Base-by-base conservation (phyloP, 2,113 vertebrate genomes). In the Gasterosteus aculeatus region DNA sequence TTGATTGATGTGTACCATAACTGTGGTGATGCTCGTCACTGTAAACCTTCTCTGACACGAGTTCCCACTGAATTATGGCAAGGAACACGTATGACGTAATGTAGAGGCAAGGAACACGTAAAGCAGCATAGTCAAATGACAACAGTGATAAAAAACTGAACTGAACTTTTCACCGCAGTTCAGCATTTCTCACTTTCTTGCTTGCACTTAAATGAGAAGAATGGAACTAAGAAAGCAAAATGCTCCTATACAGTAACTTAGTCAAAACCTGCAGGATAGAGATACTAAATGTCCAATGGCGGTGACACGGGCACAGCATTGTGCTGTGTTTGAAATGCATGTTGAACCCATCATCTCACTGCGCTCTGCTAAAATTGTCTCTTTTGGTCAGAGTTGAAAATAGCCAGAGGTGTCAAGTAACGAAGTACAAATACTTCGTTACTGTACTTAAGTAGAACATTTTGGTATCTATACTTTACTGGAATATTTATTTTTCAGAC, bases 371-470 rank as follows among this genome's bases (percentile, higher is more conserved):
- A 6, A 61, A 19, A 19, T 49, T 35, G 9, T 63, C n/a, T 49
- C 63, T 56, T 51, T 77, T 11, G 19, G 75, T 68, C 42, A 2
- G 10, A 71, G 47, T 66, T 80, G 19, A 78, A 88, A 70, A 62
- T 33, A 26, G 22, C 22, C 22, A 26, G 22, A 26, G 22, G 22
- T 26, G 22, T 26, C n/a, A n/a, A n/a, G n/a, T n/a, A n/a, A n/a
- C n/a, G n/a, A n/a, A n/a, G n/a, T n/a, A n/a, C n/a, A n/a, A n/a
- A n/a, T n/a, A n/a, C n/a, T n/a, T n/a, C n/a, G n/a, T n/a, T n/a
- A n/a, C n/a, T n/a, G n/a, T n/a, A n/a, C n/a, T 26, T 26, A 26
- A 26, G 22, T 26, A 26, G 22, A n/a, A n/a, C n/a, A 26, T 26
- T 26, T 26, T 26, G 22, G 22, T 26, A 26, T 26, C 22, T 26